Base-by-base conservation (phyloP, 2,888 invertebrate genomes). In the Acrobeloides nanus region DNA sequence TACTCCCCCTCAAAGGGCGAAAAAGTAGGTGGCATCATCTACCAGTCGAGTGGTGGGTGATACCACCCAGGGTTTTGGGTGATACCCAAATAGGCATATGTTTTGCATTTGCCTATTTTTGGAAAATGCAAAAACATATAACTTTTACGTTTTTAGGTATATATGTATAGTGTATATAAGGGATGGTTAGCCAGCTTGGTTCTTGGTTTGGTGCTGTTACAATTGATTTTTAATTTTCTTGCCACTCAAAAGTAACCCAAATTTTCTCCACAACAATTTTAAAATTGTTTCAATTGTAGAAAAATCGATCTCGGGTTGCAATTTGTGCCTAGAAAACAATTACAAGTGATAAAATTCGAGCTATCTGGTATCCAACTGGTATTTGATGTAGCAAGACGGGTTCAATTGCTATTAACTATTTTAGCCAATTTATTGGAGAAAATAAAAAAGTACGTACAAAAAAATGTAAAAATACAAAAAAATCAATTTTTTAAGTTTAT, bases 301-400 rank as follows among this genome's bases (percentile, higher is more conserved):
- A 57, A 63, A 26, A 64, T 69, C 32, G 55, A 66, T 32, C 38
- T 68, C 15, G 69, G 68, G 4, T 52, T 68, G 34, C 52, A 48
- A 32, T 66, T 71, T 32, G 48, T 69, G 24, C 69, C 69, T 8
- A 47, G 57, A 20, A 61, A 60, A 38, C 53, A 57, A 17, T 53
- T 68, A 7, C 46, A 51, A 1, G 46, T 55, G 15, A 61, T 62
- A 12, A 57, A 55, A 26, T 55, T 66, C 18, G 65, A 66, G 34
- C 55, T 64, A 17, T 59, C 60, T 7, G 69, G 67, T 6, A 66
- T 65, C 20, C 73, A 73, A 52, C 55, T 78, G 29, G 76, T 78
- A 4, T 67, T 78, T 27, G 74, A 75, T 45, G 75, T 78, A 17
- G 77, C 77, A 3, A 73, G 74, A 38, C 72, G 76, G 61, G 77